phyloP scores from a whole-genome alignment of 2,888 invertebrate genomes.

The Chouioia cunea region DNA sequence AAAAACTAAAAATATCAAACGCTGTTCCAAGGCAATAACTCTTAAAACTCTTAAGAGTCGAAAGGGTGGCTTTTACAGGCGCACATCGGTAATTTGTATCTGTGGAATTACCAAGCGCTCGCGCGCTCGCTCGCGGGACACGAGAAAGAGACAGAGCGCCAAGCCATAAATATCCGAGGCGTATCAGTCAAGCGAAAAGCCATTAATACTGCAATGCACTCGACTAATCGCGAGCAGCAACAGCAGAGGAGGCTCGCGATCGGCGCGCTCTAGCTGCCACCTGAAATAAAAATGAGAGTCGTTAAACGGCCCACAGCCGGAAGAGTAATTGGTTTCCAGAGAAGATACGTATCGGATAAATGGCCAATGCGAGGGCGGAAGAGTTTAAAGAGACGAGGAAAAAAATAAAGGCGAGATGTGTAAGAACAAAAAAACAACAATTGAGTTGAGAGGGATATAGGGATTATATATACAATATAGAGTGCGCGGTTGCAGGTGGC shows the following conservation, averaged over 20 bases:
- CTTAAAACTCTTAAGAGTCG: slow-evolving; percentile 21
- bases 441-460: background rate
- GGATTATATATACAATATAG: slow-evolving; percentile 12
- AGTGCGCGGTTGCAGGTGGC: slow-evolving; percentile 50
- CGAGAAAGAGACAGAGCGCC: slow-evolving; percentile 16
- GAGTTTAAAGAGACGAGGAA: slow-evolving; percentile 7
- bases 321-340: slow-evolving; percentile 46
- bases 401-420: background rate
- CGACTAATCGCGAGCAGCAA: slow-evolving; percentile 45
- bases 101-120: slow-evolving; percentile 33
- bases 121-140: background rate
- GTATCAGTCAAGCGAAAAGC: slow-evolving; percentile 48
- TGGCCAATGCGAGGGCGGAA: slow-evolving; percentile 15
- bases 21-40: too few species aligned
- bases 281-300: slow-evolving; percentile 49
- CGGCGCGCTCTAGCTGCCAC: slow-evolving; percentile 17
- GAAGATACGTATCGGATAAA: slow-evolving; percentile 30
- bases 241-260: slow-evolving; percentile 14
- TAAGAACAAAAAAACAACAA: background rate
- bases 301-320: slow-evolving; percentile 39
- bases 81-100: slow-evolving; percentile 37
- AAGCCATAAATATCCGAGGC: slow-evolving; percentile 44
- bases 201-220: slow-evolving; percentile 48
- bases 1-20: too few species aligned
- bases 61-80: slow-evolving; percentile 36